Conservation (phyloP, 1,140 invertebrate species). For the Ganaspis sp. region DNA sequence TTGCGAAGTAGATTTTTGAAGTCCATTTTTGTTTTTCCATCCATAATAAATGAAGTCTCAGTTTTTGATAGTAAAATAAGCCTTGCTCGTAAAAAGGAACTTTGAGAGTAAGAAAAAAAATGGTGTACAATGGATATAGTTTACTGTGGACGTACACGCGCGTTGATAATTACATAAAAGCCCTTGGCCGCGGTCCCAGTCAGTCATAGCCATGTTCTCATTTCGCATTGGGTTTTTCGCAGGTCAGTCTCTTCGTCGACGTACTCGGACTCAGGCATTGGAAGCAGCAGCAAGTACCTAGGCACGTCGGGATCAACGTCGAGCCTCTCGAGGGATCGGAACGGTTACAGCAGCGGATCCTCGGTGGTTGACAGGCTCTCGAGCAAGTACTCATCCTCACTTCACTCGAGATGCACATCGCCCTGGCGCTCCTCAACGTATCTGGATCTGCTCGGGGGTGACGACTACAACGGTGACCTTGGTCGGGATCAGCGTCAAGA, state of each 20-base stretch:
- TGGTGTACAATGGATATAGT: too few species aligned
- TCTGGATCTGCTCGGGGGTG: constrained; percentile 56
- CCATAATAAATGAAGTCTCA: too few species aligned
- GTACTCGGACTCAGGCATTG: constrained; percentile 57
- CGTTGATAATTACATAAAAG: constrained; percentile 44
- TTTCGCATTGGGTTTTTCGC: constrained; percentile 47
- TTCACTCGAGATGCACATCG: constrained; percentile 21
- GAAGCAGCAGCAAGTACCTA: constrained; percentile 47
- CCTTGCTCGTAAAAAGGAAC: too few species aligned
- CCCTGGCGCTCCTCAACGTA: constrained; percentile 26
- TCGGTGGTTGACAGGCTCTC: not conserved
- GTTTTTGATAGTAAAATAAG: too few species aligned
- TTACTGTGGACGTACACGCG: too few species aligned
- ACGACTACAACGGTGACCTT: constrained; percentile 48
- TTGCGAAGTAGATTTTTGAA: too few species aligned
- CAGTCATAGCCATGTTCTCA: constrained; percentile 40
- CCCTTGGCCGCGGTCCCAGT: constrained; percentile 65
- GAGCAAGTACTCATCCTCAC: constrained; percentile 34
- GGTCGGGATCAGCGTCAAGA: constrained; percentile 51
- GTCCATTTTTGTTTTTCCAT: too few species aligned
- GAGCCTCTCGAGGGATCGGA: constrained; percentile 33
- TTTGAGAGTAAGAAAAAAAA: too few species aligned
- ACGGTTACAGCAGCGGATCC: not conserved
- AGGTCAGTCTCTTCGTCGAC: constrained; percentile 69
- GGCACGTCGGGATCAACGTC: constrained; percentile 41